Evolutionary conservation across 92 coral and sea anemone genomes (phyloP), one percentile per base, ranked within the genome.

Genomic region (Pocillopora meandrina): DNA sequence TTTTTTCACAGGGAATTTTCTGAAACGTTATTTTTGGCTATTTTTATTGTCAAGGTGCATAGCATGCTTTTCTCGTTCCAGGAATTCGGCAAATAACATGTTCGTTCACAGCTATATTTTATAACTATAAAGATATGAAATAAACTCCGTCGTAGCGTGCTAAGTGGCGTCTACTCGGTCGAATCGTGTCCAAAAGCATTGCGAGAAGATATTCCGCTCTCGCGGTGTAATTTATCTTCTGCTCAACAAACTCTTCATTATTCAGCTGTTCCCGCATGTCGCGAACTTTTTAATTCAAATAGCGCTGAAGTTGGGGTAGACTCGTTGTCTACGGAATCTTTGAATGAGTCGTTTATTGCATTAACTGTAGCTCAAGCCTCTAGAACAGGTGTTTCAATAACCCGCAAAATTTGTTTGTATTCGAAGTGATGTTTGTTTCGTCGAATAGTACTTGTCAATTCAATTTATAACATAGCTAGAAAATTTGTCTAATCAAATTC

Each of bases 381-480:
- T 26, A 3, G 60, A 42, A 31, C 77, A 72, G 77, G 59, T 72
- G 77, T 23, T 21, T 12, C 31, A 15, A 4, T 3, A 47, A 72
- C 26, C 77, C 77, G 36, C 59, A 49, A 72, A 72, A 72, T 26
- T 72, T 72, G 77, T 72, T 72, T 72, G 31, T 17, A 21, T 72
- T 47, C 61, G n/a, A 59, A 21, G 57, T 47, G 61, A 72, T 57
- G 77, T 47, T 56, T 72, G 77, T 72, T 72, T 72, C 18, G 59
- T 57, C 16, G 61, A 8, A 26, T 20, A 47, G 26, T 72, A 31
- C 58, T 23, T 72, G 77, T 33, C 36, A 72, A 72, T 72, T 72
- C 59, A 49, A 72, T 72, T 72, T 26, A 26, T 26, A 26, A 26
- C 26, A 26, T 26, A 26, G 26, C 26, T 26, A 26, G 26, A 0